These are phyloP conservation scores for Pelecanus crispus DNA, from an alignment of 2,113 vertebrate genomes.

Conservation along the genomic window DNA sequence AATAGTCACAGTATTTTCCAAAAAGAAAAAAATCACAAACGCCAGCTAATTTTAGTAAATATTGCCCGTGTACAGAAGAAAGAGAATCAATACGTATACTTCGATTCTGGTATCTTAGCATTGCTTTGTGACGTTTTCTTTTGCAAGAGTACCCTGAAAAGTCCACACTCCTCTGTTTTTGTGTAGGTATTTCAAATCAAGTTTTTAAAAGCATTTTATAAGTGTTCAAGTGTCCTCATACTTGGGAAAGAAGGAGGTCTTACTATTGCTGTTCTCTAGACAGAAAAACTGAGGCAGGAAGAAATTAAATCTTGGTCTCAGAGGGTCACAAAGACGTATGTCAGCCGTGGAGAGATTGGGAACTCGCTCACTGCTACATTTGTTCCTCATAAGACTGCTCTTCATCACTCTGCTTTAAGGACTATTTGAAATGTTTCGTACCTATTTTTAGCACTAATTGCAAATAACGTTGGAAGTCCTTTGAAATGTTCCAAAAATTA, in stretches of 20 bases:
- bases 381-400: not conserved
- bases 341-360: not conserved
- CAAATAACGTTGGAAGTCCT: constrained; percentile 13
- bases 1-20: not conserved
- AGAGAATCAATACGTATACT: not conserved
- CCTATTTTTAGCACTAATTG: constrained; percentile 32
- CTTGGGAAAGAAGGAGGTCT: not conserved
- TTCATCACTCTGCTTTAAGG: not conserved
- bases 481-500: constrained; percentile 19
- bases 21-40: not conserved
- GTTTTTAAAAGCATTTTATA: not conserved
- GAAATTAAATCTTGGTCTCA: not conserved
- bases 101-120: rapidly evolving
- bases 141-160: not conserved
- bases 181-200: not conserved
- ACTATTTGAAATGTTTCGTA: not conserved
- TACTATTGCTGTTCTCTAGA: not conserved
- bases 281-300: not conserved
- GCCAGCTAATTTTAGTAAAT: not conserved
- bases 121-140: not conserved
- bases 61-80: not conserved
- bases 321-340: not conserved
- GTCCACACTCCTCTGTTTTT: not conserved
- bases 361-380: not conserved
- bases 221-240: not conserved